Evolutionary conservation across 2,797 vertebrate species (phyloP).

Genomic region (Salmo trutta): DNA sequence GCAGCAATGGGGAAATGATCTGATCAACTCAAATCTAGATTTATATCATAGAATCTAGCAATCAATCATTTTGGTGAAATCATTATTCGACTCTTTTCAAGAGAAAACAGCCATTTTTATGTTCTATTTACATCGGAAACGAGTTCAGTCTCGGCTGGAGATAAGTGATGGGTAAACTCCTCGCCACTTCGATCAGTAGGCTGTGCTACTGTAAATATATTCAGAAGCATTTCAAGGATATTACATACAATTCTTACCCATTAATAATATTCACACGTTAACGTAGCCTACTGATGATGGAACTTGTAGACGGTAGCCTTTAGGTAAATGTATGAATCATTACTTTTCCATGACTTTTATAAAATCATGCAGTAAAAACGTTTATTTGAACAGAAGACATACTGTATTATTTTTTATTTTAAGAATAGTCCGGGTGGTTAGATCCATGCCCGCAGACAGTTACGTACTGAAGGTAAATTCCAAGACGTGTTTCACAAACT

Average conservation of each 20-base stretch:
- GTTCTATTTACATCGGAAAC: too few relatives aligned
- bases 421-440: constrained; percentile 5
- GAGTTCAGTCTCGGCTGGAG: neutral
- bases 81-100: neutral
- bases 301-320: neutral
- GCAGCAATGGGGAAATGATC: neutral
- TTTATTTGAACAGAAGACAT: too few relatives aligned
- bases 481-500: neutral
- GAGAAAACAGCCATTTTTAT: neutral
- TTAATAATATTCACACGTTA: neutral
- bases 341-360: neutral
- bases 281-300: neutral
- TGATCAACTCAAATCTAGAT: neutral
- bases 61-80: neutral
- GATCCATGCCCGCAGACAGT: neutral
- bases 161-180: neutral
- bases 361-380: too few relatives aligned
- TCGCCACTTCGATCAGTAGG: constrained; percentile 20
- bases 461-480: neutral
- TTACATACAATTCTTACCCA: neutral
- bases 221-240: neutral
- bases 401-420: neutral
- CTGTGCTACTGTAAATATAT: constrained; percentile 20
- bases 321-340: neutral
- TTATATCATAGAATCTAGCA: neutral